These are phyloP conservation scores for Ellobium chinense DNA, from an alignment of 2,888 invertebrate species.

Conservation along the genomic window DNA sequence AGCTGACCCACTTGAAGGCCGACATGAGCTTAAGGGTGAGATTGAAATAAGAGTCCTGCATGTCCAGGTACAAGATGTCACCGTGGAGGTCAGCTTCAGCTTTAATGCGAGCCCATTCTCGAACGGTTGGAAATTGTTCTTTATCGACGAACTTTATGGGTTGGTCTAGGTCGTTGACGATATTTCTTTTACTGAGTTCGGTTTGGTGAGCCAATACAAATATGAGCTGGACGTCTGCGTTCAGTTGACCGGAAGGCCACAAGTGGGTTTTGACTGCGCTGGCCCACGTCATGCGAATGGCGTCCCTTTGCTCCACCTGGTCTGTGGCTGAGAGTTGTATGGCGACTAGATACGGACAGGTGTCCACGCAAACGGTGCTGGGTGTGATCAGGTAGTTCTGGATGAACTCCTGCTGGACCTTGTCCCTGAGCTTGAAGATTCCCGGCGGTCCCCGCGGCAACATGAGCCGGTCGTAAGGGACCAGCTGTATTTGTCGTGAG, in stretches of 20 bases:
- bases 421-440: conserved; percentile 11
- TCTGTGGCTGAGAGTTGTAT: neutral
- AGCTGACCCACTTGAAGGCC: conserved; percentile 16
- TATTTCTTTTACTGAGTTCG: neutral
- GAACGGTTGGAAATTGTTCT: neutral
- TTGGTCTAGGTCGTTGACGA: neutral
- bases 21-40: conserved; percentile 34
- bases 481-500: neutral
- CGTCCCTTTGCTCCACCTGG: neutral
- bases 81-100: neutral
- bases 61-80: conserved; percentile 29
- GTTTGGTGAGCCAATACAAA: conserved; percentile 24
- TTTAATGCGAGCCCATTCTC: neutral
- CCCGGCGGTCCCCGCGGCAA: conserved; percentile 14
- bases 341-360: conserved; percentile 19
- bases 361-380: neutral
- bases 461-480: neutral
- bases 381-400: conserved; percentile 13
- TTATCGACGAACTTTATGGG: neutral
- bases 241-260: conserved; percentile 5
- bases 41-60: conserved; percentile 42
- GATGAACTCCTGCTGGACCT: conserved; percentile 8
- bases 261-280: conserved; percentile 20
- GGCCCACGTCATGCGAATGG: conserved; percentile 23
- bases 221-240: conserved; percentile 16